These are phyloP conservation scores for Pollenia labialis DNA, from an alignment of 2,888 invertebrate species.

Conservation along the genomic window DNA sequence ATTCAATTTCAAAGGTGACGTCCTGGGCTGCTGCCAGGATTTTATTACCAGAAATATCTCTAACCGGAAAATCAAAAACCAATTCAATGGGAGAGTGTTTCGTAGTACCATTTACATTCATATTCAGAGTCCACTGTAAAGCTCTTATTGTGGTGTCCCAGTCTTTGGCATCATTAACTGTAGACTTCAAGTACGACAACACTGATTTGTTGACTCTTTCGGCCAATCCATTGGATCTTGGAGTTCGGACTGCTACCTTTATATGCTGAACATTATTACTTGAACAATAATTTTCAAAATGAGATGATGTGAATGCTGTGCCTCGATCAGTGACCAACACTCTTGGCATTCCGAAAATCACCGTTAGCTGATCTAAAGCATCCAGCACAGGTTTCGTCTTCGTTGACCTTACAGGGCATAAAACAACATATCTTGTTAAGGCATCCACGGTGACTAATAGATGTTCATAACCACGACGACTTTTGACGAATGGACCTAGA, in stretches of 20 bases:
- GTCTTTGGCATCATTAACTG: slow-evolving; percentile 16
- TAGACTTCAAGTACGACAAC: slow-evolving; percentile 32
- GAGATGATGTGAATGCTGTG: slow-evolving; percentile 58
- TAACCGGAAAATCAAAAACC: no score
- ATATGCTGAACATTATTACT: slow-evolving; percentile 14
- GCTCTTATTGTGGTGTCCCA: slow-evolving; percentile 42
- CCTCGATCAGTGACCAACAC: slow-evolving; percentile 56
- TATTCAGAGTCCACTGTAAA: slow-evolving; percentile 58
- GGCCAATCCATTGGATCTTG: slow-evolving; percentile 44
- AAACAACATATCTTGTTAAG: slow-evolving; percentile 45
- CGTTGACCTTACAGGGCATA: slow-evolving; percentile 55
- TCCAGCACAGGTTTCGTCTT: slow-evolving; percentile 65
- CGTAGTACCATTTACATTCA: slow-evolving; percentile 31
- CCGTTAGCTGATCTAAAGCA: slow-evolving; percentile 37
- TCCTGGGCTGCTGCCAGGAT: slow-evolving; percentile 54
- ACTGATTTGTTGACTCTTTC: slow-evolving; percentile 57
- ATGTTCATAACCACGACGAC: slow-evolving; percentile 57
- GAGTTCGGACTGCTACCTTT: slow-evolving; percentile 57
- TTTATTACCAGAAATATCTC: slow-evolving; percentile 57
- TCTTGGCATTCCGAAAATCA: slow-evolving; percentile 55
- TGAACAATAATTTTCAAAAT: slow-evolving; percentile 33
- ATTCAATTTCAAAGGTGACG: slow-evolving; percentile 2
- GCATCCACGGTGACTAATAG: no score
- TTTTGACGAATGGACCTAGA: slow-evolving; percentile 59
- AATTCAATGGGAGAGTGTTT: no score